Base-by-base conservation (phyloP, 2,797 vertebrate species). In the Argya squamiceps region DNA sequence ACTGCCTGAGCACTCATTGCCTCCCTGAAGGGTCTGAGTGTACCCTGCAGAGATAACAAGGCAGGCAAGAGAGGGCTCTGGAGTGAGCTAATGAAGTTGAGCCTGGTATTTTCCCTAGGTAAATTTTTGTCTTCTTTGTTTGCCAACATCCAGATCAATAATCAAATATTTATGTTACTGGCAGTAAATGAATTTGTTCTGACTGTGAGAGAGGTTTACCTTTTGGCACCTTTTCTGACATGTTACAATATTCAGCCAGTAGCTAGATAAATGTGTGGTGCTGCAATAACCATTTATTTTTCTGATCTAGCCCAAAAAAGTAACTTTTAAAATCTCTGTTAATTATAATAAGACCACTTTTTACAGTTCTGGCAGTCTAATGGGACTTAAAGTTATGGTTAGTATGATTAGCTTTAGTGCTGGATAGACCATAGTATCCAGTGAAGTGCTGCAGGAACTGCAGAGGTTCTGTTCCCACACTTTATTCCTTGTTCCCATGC, bases 161-260 rank as follows among this genome's bases (percentile, higher is more conserved):
- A 79, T 85, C 53, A 87, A 94, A 92, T 93, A 83, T 88, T 91
- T 89, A 79, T 44, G 10, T 91, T 71, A 65, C 46, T 73, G 55
- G 4, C 63, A 75, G 67, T 69, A 69, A 93, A 76, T 82, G 39
- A 89, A 75, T 44, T 68, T 89, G 29, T 74, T 90, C 55, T 68
- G 53, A 37, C 19, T 84, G 12, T 68, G 60, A 62, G 56, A 49
- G 8, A 32, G 22, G 4, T 75, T 87, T 84, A 62, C 20, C 13
- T 82, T 91, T 76, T 58, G 46, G 32, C 46, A 53, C 7, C 6
- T 79, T 69, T 84, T 89, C 68, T 76, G 70, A n/a, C 46, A 9
- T 2, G 9, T 68, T 68, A 34, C 27, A 50, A 15, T 58, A 32
- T 82, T 90, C 29, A 76, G 4, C 30, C 43, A 37, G 30, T 59